Base-by-base conservation (phyloP, 2,113 vertebrate species). In the Riparia riparia region DNA sequence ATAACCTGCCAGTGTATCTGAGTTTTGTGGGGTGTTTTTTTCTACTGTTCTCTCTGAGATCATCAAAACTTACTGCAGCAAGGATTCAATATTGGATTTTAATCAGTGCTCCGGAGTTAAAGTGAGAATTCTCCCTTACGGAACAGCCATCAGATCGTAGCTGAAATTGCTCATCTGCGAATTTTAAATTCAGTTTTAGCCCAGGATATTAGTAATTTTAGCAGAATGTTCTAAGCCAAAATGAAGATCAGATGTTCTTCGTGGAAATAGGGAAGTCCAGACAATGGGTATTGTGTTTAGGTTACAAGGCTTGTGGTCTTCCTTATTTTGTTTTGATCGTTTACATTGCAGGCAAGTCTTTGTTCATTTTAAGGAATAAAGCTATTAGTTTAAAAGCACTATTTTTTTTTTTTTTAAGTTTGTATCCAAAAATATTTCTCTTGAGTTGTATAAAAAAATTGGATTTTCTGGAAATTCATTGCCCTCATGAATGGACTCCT, bases 181-280 rank as follows among this genome's bases (percentile, higher is more conserved):
- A 95, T 74, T 86, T 77, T 77, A 95, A 95, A 93, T 94, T 53
- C 84, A 91, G 92, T 88, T 57, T 57, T 64, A 51, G 79, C 91
- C 72, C 71, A 72, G n/a, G 72, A 13, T 94, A 92, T 94, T 96
- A 65, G 87, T 97, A 94, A 95, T 96, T 97, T 96, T 95, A 94
- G 94, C 92, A 85, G 70, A 92, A 54, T 95, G 87, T 96, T 97
- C 94, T 97, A 64, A 51, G 88, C 74, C 85, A 71, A 93, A 97
- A 98, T 98, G 91, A 97, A 95, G 97, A 95, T 96, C 98, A 98
- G 94, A 97, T 98, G 97, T 94, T 82, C 77, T 89, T 74, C 89
- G 82, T 61, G 85, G 92, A 95, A 93, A 87, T 57, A 39, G 65
- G 74, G 65, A 77, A 93, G 78, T 92, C 90, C 79, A 81, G 87